A percentile compares a stretch with the other conserved stretches of the same genome.
Conservation (phyloP, 2,113 vertebrate species). For the Lichenostomus cassidix region DNA sequence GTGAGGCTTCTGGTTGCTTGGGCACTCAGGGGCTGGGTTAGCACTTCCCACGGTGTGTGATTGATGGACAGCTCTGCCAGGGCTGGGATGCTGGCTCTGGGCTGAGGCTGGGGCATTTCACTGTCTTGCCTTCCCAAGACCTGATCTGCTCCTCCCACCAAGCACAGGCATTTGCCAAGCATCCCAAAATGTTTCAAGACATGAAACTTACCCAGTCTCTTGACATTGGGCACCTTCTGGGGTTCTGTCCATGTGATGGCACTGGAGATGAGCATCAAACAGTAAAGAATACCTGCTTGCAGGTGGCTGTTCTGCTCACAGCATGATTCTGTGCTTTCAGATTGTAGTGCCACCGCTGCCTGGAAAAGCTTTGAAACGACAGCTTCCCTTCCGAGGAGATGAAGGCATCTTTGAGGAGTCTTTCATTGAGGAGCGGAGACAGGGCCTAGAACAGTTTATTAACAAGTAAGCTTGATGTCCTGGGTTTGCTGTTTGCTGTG, state of each 20-base stretch:
- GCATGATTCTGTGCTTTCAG: constrained; percentile 68
- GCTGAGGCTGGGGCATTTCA: neutral
- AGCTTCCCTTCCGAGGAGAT: constrained; percentile 94
- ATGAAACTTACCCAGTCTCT: neutral
- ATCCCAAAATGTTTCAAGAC: neutral
- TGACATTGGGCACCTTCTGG: neutral
- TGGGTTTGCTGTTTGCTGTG: neutral
- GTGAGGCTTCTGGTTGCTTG: neutral
- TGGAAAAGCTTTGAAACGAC: constrained; percentile 97
- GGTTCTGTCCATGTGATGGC: neutral
- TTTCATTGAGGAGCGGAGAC: constrained; percentile 95
- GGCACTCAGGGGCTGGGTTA: neutral
- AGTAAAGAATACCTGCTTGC: neutral
- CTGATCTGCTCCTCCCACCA: neutral
- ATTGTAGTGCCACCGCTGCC: constrained; percentile 98
- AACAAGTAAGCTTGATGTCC: constrained; percentile 86
- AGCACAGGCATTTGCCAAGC: neutral
- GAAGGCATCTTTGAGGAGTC: constrained; percentile 97
- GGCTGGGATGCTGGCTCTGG: neutral
- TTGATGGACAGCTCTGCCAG: neutral
- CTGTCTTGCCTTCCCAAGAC: accelerated
- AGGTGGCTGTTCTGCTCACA: neutral
- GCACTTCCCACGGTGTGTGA: accelerated
- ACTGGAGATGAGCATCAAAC: neutral
- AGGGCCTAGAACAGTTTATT: constrained; percentile 97